phyloP scores from a whole-genome alignment of 1,140 invertebrate genomes.

The Sipha flava region DNA sequence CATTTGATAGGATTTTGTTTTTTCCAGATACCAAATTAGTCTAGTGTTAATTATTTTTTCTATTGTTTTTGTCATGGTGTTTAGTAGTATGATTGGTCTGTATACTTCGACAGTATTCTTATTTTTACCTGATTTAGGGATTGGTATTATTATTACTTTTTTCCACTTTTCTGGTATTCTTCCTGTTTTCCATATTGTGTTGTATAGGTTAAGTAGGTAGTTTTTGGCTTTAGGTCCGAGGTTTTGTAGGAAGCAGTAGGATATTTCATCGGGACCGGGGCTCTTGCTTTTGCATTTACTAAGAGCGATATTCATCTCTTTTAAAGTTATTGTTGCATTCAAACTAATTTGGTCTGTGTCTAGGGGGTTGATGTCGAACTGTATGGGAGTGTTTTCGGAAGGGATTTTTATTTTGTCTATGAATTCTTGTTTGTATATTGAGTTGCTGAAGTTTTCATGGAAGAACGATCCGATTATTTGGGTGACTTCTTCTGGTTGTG shows the following conservation, averaged over 20 bases:
- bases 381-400: background rate
- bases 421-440: background rate
- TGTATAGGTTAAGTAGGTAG: background rate
- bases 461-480: background rate
- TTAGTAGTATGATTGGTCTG: background rate
- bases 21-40: background rate
- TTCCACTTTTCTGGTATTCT: background rate
- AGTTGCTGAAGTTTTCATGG: background rate
- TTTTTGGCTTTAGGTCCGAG: background rate
- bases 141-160: background rate
- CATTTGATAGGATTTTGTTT: background rate
- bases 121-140: background rate
- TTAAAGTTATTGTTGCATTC: background rate
- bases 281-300: background rate
- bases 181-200: background rate
- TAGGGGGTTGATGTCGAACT: background rate
- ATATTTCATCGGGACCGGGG: background rate
- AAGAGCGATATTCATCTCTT: background rate
- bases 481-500: too few relatives aligned
- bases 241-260: background rate
- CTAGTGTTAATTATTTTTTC: background rate
- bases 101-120: background rate
- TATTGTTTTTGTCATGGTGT: background rate
- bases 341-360: background rate
- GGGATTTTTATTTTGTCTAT: background rate